Conservation (phyloP, 2,888 invertebrate genomes). For the Drosophila quasianomalipes region DNA sequence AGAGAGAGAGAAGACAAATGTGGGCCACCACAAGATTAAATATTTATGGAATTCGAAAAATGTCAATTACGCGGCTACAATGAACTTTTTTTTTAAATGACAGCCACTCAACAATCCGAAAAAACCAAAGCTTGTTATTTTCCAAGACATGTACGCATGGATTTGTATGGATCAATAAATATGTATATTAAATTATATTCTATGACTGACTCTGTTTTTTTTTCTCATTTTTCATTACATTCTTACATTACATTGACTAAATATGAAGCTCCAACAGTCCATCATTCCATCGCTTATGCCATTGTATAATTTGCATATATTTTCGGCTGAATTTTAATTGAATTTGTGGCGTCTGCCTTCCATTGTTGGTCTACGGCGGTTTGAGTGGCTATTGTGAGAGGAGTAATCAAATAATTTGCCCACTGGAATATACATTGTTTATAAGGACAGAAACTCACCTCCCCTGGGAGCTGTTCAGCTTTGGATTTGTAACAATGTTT, state of each 20-base stretch:
- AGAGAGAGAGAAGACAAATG: conserved; percentile 12
- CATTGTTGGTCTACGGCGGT: conserved; percentile 48
- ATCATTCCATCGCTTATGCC: conserved; percentile 57
- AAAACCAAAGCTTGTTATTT: conserved; percentile 16
- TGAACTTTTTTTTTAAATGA: conserved; percentile 4
- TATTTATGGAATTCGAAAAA: conserved; percentile 57
- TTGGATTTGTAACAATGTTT: conserved; percentile 24
- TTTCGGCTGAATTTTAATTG: conserved; percentile 77
- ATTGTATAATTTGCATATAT: conserved; percentile 74
- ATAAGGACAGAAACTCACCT: neutral
- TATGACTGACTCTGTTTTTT: conserved; percentile 18
- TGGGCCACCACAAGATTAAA: conserved; percentile 20
- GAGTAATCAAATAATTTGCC: conserved; percentile 59
- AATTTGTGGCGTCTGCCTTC: conserved; percentile 60
- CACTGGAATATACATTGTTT: conserved; percentile 64
- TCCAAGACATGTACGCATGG: neutral
- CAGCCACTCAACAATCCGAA: conserved; percentile 18
- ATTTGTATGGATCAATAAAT: conserved; percentile 17
- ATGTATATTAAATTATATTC: conserved; percentile 31
- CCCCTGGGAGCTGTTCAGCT: conserved; percentile 4
- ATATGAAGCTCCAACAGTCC: conserved; percentile 32
- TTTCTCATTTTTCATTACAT: neutral
- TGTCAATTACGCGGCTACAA: conserved; percentile 41
- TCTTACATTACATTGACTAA: neutral
- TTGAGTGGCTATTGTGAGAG: conserved; percentile 8